phyloP scores from a whole-genome alignment of 2,113 vertebrate genomes.

The Todiramphus chloris region DNA sequence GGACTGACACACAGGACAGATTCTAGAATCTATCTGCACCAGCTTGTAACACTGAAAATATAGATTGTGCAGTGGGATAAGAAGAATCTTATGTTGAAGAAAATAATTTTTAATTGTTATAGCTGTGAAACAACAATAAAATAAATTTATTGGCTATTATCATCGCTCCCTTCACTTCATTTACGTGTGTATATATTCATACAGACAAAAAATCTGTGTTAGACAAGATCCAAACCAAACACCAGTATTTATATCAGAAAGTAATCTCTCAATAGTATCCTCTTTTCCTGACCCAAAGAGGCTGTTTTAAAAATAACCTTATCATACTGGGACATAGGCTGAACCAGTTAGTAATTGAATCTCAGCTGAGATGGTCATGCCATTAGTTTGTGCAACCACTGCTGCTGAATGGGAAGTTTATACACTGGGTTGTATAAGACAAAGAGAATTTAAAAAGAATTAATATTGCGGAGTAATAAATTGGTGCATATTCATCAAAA shows the following conservation, averaged over 20 bases:
- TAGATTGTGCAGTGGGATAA: background rate
- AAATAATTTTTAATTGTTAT: background rate
- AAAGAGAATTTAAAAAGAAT: slow-evolving; percentile 55
- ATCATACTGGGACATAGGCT: background rate
- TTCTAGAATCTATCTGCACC: background rate
- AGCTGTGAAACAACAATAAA: background rate
- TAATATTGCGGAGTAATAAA: slow-evolving; percentile 65
- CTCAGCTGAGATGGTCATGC: background rate
- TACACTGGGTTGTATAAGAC: background rate
- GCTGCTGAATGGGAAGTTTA: slow-evolving; percentile 26
- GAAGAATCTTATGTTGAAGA: background rate
- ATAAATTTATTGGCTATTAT: background rate
- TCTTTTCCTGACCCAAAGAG: background rate
- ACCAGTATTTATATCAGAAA: background rate
- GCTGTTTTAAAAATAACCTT: background rate
- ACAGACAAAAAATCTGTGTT: background rate
- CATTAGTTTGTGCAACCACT: background rate
- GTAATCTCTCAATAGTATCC: background rate
- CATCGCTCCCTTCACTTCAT: background rate
- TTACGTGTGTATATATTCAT: background rate
- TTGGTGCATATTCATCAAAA: slow-evolving; percentile 42
- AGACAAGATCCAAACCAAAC: background rate
- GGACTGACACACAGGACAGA: background rate
- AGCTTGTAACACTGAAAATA: background rate
- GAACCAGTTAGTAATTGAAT: background rate